Conservation (phyloP, 2,888 invertebrate genomes). For the Resseliella maxima region DNA sequence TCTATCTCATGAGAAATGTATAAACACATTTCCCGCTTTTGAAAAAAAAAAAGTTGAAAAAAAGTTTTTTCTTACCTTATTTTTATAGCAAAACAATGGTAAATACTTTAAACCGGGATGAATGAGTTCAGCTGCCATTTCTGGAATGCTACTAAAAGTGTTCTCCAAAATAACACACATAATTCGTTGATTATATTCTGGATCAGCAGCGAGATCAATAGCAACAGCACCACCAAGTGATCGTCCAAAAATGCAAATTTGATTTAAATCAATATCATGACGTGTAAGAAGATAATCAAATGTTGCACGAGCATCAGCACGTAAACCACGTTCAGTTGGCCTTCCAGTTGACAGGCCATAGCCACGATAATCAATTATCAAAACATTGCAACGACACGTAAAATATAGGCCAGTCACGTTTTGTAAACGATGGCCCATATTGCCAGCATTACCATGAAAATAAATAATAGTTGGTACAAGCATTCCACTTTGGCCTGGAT, state of each 20-base stretch:
- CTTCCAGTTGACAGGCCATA: constrained; percentile 92
- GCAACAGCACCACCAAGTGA: constrained; percentile 94
- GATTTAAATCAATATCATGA: constrained; percentile 83
- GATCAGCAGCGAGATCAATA: constrained; percentile 83
- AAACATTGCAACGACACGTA: constrained; percentile 83
- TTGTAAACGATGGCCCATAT: constrained; percentile 92
- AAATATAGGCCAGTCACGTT: constrained; percentile 89
- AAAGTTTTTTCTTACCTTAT: constrained; percentile 75
- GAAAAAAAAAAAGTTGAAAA: too few relatives aligned
- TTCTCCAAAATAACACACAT: constrained; percentile 93
- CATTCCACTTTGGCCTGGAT: constrained; percentile 75
- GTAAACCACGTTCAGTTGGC: constrained; percentile 88
- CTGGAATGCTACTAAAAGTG: constrained; percentile 94
- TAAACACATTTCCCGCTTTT: too few relatives aligned
- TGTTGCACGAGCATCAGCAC: constrained; percentile 87
- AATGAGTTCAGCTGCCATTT: constrained; percentile 84
- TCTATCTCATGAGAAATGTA: too few relatives aligned
- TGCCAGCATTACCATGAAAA: constrained; percentile 97
- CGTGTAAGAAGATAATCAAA: constrained; percentile 85
- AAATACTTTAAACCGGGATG: constrained; percentile 77
- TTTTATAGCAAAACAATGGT: constrained; percentile 88
- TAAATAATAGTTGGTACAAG: constrained; percentile 86
- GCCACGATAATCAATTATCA: constrained; percentile 95
- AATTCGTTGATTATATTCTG: constrained; percentile 81
- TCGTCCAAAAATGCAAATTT: constrained; percentile 90